Evolutionary conservation across 1,140 invertebrate genomes (phyloP), one percentile per base, ranked within the genome.

Genomic region (Neodiprion lecontei): DNA sequence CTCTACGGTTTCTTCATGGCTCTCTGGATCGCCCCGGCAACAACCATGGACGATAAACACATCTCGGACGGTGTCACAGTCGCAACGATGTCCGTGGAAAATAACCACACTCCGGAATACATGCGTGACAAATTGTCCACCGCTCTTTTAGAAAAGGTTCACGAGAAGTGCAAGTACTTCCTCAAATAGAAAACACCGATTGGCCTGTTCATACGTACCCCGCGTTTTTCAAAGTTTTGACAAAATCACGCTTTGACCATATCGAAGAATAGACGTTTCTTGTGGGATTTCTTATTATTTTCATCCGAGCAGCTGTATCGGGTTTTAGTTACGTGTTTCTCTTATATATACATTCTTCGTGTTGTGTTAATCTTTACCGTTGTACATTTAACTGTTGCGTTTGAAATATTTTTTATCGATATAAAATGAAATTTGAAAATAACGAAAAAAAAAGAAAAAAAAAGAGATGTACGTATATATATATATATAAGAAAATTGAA

Each of bases 101-200:
- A 17, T 61, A 12, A 61, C 9, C 28, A 40, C 28, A 61, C 53
- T 61, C 53, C 53, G n/a, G 53, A 61, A 17, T 61, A 61, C 9
- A 61, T 61, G 53, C 11, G 9, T 5, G 8, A 61, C 53, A 61
- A 61, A 61, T 4, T 61, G 11, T 61, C 53, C 11, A 9, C 9
- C 9, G 53, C 53, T 12, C 53, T 61, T 61, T 61, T 61, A 9
- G 9, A 7, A 7, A 61, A 12, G n/a, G 53, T 61, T 61, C 53
- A 61, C 53, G 53, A 61, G 9, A 61, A 61, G 53, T 61, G 53
- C 53, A 61, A 61, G n/a, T 61, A 61, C 53, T 61, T 61, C 9
- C n/a, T 61, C 4, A 61, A 61, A 17, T 61, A 14, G 53, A 40
- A 40, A 40, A 40, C 28, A 40, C 28, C 28, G 53, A 61, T 61